phyloP scores from a whole-genome alignment of 2,797 vertebrate genomes.

The Ptychadena robeensis region DNA sequence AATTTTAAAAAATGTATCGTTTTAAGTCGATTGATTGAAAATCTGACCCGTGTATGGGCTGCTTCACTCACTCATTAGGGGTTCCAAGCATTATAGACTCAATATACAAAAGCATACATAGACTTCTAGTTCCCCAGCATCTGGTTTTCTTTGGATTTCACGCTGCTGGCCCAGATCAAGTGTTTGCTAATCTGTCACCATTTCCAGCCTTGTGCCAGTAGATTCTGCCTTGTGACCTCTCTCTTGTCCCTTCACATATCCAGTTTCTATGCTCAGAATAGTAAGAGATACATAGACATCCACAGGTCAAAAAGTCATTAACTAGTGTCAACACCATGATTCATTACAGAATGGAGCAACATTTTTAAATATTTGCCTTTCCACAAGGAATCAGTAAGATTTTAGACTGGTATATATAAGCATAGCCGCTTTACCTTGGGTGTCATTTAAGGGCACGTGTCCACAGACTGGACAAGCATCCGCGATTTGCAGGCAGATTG shows the following conservation, averaged over 20 bases:
- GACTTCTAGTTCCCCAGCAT: too few species aligned
- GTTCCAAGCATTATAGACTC: too few species aligned
- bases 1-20: too few species aligned
- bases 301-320: conserved; percentile 38
- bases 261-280: conserved; percentile 28
- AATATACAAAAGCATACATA: too few species aligned
- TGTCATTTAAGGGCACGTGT: too few species aligned
- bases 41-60: too few species aligned
- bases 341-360: background rate
- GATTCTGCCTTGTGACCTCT: conserved; percentile 25
- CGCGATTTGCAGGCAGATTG: too few species aligned
- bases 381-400: background rate
- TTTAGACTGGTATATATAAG: background rate
- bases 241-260: conserved; percentile 24
- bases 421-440: background rate
- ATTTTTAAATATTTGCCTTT: conserved; percentile 5
- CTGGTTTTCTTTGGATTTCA: background rate
- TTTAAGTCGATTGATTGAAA: too few species aligned
- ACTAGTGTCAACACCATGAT: conserved; percentile 41
- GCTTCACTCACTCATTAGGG: too few species aligned
- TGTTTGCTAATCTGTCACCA: background rate
- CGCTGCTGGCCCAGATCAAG: too few species aligned
- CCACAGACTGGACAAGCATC: too few species aligned
- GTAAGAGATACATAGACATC: conserved; percentile 23
- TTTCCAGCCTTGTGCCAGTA: conserved; percentile 1